Percentiles rank a stretch among this genome's conserved stretches.
These are phyloP conservation scores for Platygyra sinensis DNA, from an alignment of 64 coral and sea anemone species.

Conservation along the genomic window DNA sequence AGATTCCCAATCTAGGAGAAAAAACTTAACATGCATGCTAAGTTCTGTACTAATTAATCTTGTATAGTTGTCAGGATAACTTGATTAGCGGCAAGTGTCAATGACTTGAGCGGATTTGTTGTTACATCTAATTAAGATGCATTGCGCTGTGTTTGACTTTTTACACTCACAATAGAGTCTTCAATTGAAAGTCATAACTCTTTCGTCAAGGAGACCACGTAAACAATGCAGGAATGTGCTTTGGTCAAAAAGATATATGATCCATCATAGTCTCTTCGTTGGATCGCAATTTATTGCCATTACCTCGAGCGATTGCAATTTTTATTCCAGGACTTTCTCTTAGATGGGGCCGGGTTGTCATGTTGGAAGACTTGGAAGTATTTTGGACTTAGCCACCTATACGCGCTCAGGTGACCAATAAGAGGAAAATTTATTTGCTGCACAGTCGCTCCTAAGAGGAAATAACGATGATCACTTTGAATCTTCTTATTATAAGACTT, in stretches of 20 bases:
- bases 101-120: not conserved
- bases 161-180: not conserved
- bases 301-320: no score
- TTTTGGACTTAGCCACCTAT: no score
- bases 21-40: constrained; percentile 30
- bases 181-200: constrained; percentile 22
- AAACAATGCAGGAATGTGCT: not conserved
- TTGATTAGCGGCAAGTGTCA: not conserved
- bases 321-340: not conserved
- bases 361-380: no score
- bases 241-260: not conserved
- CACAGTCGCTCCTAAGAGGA: no score
- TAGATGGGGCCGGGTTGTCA: no score
- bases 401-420: no score
- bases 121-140: constrained; percentile 3
- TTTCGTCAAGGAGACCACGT: not conserved
- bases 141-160: not conserved
- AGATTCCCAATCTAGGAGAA: constrained; percentile 81
- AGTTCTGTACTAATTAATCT: not conserved
- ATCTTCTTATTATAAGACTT: no score
- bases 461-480: no score
- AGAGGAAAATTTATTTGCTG: no score
- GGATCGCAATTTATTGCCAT: no score
- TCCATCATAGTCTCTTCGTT: no score
- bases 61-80: not conserved